These are phyloP conservation scores for Brachyopa scutellaris DNA, from an alignment of 2,888 invertebrate genomes.

Conservation along the genomic window DNA sequence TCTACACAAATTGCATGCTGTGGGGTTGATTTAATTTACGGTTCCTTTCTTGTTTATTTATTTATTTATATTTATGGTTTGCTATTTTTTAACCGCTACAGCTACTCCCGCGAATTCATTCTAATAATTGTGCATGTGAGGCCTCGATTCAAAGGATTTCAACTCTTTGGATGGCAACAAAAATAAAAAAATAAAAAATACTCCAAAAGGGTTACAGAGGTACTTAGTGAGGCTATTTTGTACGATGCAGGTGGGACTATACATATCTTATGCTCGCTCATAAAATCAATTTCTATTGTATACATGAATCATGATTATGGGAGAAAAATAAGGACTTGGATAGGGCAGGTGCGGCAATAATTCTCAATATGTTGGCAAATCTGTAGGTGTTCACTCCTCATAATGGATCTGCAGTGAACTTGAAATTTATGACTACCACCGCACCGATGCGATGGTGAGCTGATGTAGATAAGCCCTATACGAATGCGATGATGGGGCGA, in stretches of 20 bases:
- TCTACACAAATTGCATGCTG: slow-evolving; percentile 33
- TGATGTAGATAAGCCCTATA: no score
- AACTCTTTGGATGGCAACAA: background rate
- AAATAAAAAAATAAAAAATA: background rate
- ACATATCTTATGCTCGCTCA: slow-evolving; percentile 41
- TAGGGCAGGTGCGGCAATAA: slow-evolving; percentile 14
- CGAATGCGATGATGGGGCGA: slow-evolving; percentile 14
- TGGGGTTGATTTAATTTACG: slow-evolving; percentile 60
- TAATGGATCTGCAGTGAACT: slow-evolving; percentile 23
- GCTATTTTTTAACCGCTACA: no score
- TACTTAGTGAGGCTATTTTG: background rate
- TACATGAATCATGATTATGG: slow-evolving; percentile 32
- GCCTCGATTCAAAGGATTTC: slow-evolving; percentile 24
- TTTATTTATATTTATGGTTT: slow-evolving; percentile 56
- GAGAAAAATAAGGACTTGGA: background rate
- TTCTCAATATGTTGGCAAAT: slow-evolving; percentile 25
- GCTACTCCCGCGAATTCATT: no score
- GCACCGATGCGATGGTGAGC: no score
- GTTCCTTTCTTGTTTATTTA: slow-evolving; percentile 47
- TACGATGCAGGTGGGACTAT: slow-evolving; percentile 33
- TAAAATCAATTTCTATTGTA: slow-evolving; percentile 45
- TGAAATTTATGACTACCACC: slow-evolving; percentile 19
- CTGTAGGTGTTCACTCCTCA: background rate
- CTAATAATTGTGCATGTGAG: slow-evolving; percentile 33
- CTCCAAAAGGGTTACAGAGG: background rate